phyloP scores from a whole-genome alignment of 2,113 vertebrate species.

The Gasterosteus aculeatus region DNA sequence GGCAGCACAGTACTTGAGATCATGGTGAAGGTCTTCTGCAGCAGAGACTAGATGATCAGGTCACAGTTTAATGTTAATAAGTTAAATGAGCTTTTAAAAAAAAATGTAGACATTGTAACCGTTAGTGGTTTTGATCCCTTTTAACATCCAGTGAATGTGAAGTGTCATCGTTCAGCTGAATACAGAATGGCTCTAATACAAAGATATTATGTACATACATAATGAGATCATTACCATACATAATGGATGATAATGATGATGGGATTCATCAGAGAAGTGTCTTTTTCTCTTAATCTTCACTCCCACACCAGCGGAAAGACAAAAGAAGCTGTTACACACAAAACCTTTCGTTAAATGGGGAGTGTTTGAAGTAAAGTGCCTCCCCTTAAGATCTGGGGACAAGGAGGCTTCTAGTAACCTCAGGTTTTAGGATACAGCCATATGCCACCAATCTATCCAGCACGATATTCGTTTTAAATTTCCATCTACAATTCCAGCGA shows the following conservation, averaged over 20 bases:
- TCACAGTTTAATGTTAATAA: background rate
- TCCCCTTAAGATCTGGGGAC: background rate
- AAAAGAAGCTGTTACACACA: background rate
- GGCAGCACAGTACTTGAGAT: constrained; percentile 35
- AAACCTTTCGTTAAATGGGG: background rate
- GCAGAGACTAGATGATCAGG: background rate
- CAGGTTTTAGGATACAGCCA: background rate
- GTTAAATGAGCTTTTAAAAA: too few relatives aligned
- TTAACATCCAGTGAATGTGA: background rate
- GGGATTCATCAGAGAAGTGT: background rate
- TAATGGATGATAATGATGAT: background rate
- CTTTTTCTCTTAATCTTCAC: background rate
- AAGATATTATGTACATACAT: background rate
- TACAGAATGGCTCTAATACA: background rate
- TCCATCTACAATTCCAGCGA: background rate
- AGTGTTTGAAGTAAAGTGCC: background rate
- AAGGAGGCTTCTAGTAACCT: background rate
- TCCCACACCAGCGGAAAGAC: background rate
- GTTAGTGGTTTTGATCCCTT: background rate
- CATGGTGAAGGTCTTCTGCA: background rate
- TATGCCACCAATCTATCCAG: background rate
- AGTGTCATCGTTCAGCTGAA: background rate
- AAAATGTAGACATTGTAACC: background rate
- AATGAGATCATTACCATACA: constrained; percentile 9
- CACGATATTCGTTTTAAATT: background rate